Percentiles rank a stretch among this genome's conserved stretches.
These are phyloP conservation scores for Nemurella pictetii DNA, from an alignment of 2,888 invertebrate species.

Conservation along the genomic window DNA sequence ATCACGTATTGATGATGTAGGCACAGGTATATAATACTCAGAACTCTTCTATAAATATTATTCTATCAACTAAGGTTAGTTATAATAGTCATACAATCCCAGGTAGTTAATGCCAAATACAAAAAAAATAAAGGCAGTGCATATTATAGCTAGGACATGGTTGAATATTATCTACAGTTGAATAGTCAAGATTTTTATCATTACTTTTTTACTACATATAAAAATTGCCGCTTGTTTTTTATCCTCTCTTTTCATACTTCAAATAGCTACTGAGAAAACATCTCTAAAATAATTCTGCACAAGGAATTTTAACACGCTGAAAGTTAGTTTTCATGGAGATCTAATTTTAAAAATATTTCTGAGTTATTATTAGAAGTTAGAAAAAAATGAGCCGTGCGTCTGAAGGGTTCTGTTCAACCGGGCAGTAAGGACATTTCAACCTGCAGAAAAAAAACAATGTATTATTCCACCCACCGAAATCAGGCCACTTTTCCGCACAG, in stretches of 20 bases:
- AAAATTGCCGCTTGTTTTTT: neutral
- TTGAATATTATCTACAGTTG: too few species aligned
- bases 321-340: too few species aligned
- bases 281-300: too few species aligned
- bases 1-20: neutral
- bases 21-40: neutral
- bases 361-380: too few species aligned
- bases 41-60: neutral
- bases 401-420: slow-evolving; percentile 90
- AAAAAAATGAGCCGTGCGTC: slow-evolving; percentile 93
- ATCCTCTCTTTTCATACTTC: neutral
- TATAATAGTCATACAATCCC: neutral
- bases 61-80: neutral
- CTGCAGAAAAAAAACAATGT: slow-evolving; percentile 59
- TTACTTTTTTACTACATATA: too few species aligned
- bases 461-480: too few species aligned
- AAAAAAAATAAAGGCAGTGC: neutral
- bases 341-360: too few species aligned
- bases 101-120: neutral
- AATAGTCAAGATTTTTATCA: neutral
- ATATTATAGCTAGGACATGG: neutral
- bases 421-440: slow-evolving; percentile 98
- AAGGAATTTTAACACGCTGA: too few species aligned
- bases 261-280: neutral
- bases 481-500: too few species aligned